These are phyloP conservation scores for Cerceris ruficornis DNA, from an alignment of 2,888 invertebrate species.

Conservation along the genomic window DNA sequence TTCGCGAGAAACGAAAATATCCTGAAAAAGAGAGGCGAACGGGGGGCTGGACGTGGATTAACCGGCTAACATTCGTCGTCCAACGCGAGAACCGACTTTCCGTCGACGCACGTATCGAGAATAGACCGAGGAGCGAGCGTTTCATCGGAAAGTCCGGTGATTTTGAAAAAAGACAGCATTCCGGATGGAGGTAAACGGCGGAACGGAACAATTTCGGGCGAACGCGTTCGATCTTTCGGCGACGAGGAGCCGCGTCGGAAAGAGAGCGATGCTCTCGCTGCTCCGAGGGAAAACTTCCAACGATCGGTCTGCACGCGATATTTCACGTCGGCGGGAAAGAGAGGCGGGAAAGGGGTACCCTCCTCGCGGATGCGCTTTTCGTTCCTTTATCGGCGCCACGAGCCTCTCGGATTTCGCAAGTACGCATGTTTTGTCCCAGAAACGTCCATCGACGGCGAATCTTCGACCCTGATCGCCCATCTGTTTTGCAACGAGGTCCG, in stretches of 20 bases:
- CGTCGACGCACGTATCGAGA: not conserved
- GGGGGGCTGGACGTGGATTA: not conserved
- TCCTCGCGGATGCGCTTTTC: no score
- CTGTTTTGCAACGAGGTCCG: not conserved
- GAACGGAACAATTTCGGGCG: no score
- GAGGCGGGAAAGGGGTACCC: no score
- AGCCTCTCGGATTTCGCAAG: not conserved
- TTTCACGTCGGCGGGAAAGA: no score
- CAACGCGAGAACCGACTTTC: no score
- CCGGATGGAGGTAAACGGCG: not conserved
- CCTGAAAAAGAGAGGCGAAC: not conserved
- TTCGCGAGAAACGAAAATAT: not conserved
- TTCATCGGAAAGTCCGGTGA: not conserved
- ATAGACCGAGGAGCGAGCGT: not conserved
- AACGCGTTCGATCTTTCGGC: no score
- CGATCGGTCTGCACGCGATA: no score
- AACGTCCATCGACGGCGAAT: constrained; percentile 2
- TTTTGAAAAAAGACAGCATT: not conserved
- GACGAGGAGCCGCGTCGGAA: no score
- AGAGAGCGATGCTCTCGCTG: no score
- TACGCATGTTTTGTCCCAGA: not conserved
- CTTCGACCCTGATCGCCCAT: not conserved
- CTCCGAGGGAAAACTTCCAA: no score
- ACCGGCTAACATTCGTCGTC: no score
- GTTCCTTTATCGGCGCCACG: no score